Evolutionary conservation across 2,113 vertebrate genomes (phyloP), one percentile per base, ranked within the genome.

Genomic region (Cheilinus undulatus): DNA sequence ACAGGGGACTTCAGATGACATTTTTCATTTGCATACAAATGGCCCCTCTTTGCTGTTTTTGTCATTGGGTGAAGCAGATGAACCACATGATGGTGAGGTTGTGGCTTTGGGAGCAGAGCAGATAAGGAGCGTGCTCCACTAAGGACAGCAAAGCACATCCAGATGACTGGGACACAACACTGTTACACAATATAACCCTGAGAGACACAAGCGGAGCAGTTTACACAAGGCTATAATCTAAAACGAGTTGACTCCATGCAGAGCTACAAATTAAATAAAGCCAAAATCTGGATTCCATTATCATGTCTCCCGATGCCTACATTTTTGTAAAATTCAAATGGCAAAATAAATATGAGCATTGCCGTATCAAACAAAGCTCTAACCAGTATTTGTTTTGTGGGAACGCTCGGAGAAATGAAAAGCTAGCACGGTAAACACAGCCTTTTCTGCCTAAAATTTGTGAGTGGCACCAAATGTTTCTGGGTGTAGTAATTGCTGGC

Each of bases 221-320:
- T 92, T 93, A 93, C 83, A 78, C 73, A 73, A 87, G 83, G 83
- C 86, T 88, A 80, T 92, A 88, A 91, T 93, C 91, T 91, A 84
- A 82, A 92, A 89, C 76, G 77, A 89, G 85, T 92, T 90, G 89
- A 90, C 85, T 90, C 78, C 86, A 79, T 85, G 86, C 81, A 64
- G 83, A 91, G 90, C 89, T 93, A 93, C 92, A 94, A 93, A 94
- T 94, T 92, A 93, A 93, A 91, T 89, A 87, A 91, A 90, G 82
- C 82, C 76, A 67, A 72, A 91, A 91, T 89, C 92, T 93, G 91
- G 87, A 92, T 88, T 89, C 82, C 86, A 92, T 90, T 91, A 93
- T 92, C 83, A 86, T 92, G 88, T 88, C 83, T 80, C 76, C 85
- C 89, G 85, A 73, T 86, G 89, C 88, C 89, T 92, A 84, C 86